Percentiles rank a stretch among this genome's conserved stretches.
These are phyloP conservation scores for Labeo calbasu DNA, from an alignment of 2,797 vertebrate genomes.

Conservation along the genomic window DNA sequence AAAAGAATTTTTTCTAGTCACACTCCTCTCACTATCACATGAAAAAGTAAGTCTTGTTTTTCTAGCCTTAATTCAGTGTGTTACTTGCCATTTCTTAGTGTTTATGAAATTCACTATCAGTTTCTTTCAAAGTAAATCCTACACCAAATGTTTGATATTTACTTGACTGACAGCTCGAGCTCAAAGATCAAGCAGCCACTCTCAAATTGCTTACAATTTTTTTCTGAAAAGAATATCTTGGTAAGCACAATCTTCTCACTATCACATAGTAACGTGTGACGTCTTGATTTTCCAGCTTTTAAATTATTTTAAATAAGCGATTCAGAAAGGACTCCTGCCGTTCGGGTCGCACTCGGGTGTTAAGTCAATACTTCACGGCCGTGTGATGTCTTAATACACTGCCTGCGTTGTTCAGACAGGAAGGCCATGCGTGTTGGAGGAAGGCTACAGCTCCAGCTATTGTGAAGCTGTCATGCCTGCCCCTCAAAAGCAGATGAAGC, in stretches of 20 bases:
- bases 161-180: background rate
- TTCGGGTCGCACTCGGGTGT: slow-evolving; percentile 78
- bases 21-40: background rate
- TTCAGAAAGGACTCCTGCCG: slow-evolving; percentile 70
- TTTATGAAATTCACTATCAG: no score
- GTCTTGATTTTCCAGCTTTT: slow-evolving; percentile 72
- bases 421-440: slow-evolving; percentile 77
- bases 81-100: background rate
- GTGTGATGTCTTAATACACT: slow-evolving; percentile 86
- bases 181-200: background rate
- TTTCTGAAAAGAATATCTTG: background rate
- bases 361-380: slow-evolving; percentile 80
- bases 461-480: slow-evolving; percentile 81
- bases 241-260: background rate
- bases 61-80: background rate
- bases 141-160: background rate
- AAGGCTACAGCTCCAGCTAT: slow-evolving; percentile 79
- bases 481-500: slow-evolving; percentile 86
- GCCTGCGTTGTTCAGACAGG: slow-evolving; percentile 66
- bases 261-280: slow-evolving; percentile 48
- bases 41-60: background rate
- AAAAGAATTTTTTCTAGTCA: background rate
- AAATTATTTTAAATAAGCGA: slow-evolving; percentile 69
- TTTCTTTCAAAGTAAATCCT: no score
- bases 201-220: background rate